phyloP scores from a whole-genome alignment of 2,113 vertebrate species.

The Gobius niger region DNA sequence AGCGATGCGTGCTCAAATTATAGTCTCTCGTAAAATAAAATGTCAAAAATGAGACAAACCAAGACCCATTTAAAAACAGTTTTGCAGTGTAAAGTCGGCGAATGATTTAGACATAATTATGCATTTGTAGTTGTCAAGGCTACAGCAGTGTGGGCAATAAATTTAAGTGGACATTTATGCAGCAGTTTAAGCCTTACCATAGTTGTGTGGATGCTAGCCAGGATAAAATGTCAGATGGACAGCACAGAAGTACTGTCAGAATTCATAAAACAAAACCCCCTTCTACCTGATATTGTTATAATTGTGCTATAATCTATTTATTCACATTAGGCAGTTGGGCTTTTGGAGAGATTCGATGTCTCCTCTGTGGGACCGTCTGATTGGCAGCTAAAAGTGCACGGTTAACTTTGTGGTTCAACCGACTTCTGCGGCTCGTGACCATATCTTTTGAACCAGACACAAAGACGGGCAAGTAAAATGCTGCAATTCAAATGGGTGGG shows the following conservation, averaged over 20 bases:
- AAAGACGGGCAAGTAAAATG: constrained; percentile 36
- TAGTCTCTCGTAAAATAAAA: neutral
- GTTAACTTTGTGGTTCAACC: constrained; percentile 61
- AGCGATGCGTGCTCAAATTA: neutral
- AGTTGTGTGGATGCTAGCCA: neutral
- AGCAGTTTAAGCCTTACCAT: neutral
- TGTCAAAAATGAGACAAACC: neutral
- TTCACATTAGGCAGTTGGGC: neutral
- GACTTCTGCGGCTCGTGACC: constrained; percentile 39
- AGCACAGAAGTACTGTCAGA: neutral
- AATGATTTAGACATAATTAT: neutral
- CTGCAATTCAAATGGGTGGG: constrained; percentile 28
- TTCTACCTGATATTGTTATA: neutral
- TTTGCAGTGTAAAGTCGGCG: too few species aligned
- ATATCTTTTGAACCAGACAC: constrained; percentile 55
- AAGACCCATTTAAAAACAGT: neutral
- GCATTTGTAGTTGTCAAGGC: neutral
- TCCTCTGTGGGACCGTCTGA: constrained; percentile 16
- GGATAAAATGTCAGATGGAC: neutral
- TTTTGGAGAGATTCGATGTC: neutral
- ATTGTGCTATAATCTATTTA: neutral
- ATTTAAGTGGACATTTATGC: neutral
- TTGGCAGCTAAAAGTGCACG: constrained; percentile 19
- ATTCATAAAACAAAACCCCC: neutral
- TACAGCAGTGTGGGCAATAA: neutral